These are phyloP conservation scores for Melikaiella ostensackeni DNA, from an alignment of 2,888 invertebrate species.

Conservation along the genomic window DNA sequence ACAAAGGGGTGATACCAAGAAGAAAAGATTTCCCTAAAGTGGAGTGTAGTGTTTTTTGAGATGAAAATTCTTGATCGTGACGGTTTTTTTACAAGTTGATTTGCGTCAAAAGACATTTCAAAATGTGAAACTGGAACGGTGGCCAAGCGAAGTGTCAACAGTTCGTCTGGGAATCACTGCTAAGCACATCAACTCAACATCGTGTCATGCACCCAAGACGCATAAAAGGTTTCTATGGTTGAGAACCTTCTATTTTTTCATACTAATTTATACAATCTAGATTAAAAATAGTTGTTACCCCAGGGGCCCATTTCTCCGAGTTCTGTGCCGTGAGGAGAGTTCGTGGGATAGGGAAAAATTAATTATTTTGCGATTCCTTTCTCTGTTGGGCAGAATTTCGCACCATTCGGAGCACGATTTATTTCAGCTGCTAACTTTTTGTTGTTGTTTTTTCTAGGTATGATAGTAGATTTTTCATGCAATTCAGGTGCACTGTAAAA, in stretches of 20 bases:
- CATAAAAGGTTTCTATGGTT: constrained; percentile 54
- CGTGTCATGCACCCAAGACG: constrained; percentile 4
- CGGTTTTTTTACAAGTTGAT: constrained; percentile 31
- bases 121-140: constrained; percentile 25
- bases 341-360: neutral
- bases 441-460: neutral
- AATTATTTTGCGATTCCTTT: neutral
- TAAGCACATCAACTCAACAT: constrained; percentile 42
- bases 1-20: constrained; percentile 58
- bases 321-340: neutral
- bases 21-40: constrained; percentile 14
- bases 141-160: constrained; percentile 46
- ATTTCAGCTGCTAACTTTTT: neutral
- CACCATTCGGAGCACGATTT: neutral
- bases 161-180: constrained; percentile 65
- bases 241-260: constrained; percentile 67
- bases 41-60: neutral
- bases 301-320: neutral
- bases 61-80: constrained; percentile 29
- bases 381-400: neutral
- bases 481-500: too few species aligned
- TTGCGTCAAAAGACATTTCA: constrained; percentile 21
- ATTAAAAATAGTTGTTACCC: neutral
- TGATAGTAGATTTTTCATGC: neutral
- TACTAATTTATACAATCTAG: constrained; percentile 44